Evolutionary conservation across 2,888 invertebrate genomes (phyloP).

Genomic region (Chrysodeixis includens): DNA sequence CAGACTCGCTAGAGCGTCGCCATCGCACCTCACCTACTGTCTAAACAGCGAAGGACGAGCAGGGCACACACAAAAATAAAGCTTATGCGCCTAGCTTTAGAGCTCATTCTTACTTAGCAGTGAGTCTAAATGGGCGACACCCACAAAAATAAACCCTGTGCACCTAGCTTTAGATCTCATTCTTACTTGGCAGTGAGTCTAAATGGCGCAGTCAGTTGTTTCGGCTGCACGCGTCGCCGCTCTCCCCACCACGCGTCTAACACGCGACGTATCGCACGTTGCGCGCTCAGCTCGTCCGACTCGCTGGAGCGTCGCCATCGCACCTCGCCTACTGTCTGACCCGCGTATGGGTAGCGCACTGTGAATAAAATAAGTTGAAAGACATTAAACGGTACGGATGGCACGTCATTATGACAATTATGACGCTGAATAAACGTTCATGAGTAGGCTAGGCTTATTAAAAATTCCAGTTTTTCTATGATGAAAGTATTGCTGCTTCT

Average conservation of each 20-base stretch:
- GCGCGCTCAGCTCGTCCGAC: slow-evolving; percentile 67
- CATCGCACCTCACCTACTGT: slow-evolving; percentile 83
- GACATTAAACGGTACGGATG: no score
- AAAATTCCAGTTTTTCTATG: no score
- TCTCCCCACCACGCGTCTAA: slow-evolving; percentile 87
- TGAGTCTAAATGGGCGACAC: slow-evolving; percentile 76
- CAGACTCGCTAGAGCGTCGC: slow-evolving; percentile 70
- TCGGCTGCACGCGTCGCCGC: slow-evolving; percentile 69
- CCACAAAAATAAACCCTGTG: background rate
- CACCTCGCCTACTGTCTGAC: slow-evolving; percentile 84
- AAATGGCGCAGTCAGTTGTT: slow-evolving; percentile 75
- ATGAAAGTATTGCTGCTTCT: no score
- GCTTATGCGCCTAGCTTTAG: no score
- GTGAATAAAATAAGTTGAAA: no score
- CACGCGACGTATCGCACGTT: slow-evolving; percentile 74
- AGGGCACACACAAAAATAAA: no score
- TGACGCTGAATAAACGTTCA: no score
- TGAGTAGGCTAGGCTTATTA: no score
- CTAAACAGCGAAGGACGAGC: slow-evolving; percentile 83
- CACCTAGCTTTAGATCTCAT: background rate
- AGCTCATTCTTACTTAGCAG: slow-evolving; percentile 63
- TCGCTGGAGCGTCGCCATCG: slow-evolving; percentile 74
- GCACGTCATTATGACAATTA: no score
- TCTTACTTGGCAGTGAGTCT: slow-evolving; percentile 69
- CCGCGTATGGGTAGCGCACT: slow-evolving; percentile 83